These are phyloP conservation scores for Drosophila putrida DNA, from an alignment of 2,888 invertebrate genomes.

Conservation along the genomic window DNA sequence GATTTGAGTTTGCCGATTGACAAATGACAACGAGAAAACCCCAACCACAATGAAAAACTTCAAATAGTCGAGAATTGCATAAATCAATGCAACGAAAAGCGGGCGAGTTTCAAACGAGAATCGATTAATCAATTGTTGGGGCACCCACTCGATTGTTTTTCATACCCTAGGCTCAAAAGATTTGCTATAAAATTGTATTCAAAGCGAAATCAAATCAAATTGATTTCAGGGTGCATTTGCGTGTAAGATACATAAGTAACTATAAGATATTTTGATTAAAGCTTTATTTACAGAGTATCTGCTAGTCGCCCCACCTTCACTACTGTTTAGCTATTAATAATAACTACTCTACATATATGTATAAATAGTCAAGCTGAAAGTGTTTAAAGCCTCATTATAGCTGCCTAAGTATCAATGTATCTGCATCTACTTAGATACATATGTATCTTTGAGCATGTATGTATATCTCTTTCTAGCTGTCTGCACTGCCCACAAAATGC, in stretches of 20 bases:
- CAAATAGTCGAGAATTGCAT: slow-evolving; percentile 34
- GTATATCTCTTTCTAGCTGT: slow-evolving; percentile 45
- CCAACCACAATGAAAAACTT: slow-evolving; percentile 8
- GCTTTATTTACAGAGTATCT: slow-evolving; percentile 14
- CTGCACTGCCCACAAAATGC: slow-evolving; percentile 79
- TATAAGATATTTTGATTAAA: not conserved
- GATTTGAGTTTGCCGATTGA: slow-evolving; percentile 46
- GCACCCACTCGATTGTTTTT: slow-evolving; percentile 55
- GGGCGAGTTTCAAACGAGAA: slow-evolving; percentile 33
- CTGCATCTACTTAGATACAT: slow-evolving; percentile 23
- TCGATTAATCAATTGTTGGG: slow-evolving; percentile 64
- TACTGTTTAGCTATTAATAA: slow-evolving; percentile 21
- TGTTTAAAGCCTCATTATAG: slow-evolving; percentile 53
- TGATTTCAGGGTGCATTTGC: too few relatives aligned
- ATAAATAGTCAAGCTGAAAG: slow-evolving; percentile 41
- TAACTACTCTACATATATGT: slow-evolving; percentile 38
- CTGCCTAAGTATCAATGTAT: slow-evolving; percentile 20
- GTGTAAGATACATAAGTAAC: not conserved
- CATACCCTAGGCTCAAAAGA: slow-evolving; percentile 14
- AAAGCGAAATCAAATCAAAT: not conserved
- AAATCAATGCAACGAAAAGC: slow-evolving; percentile 45
- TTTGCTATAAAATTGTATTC: not conserved
- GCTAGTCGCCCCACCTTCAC: not conserved
- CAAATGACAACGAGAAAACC: slow-evolving; percentile 33
- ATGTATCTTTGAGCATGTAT: slow-evolving; percentile 23